phyloP scores from a whole-genome alignment of 64 coral and sea anemone genomes.

The Stichodactyla helianthus region DNA sequence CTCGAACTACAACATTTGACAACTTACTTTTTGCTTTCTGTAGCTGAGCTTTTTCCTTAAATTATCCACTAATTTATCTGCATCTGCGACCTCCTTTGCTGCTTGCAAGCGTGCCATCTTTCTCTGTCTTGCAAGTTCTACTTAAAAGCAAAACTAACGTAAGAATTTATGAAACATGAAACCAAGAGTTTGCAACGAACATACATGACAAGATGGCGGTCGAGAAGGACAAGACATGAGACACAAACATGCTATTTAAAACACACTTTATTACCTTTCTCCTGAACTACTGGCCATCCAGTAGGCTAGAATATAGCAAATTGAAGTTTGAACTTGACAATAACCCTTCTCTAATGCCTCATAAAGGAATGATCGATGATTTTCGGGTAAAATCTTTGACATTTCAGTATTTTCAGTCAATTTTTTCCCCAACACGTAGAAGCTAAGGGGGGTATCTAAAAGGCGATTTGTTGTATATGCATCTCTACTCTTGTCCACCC shows the following conservation, averaged over 20 bases:
- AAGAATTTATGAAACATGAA: background rate
- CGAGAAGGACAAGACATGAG: background rate
- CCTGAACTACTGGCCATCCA: background rate
- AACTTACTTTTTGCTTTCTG: constrained; percentile 54
- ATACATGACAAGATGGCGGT: background rate
- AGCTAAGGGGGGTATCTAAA: background rate
- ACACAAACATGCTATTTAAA: background rate
- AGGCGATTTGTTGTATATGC: background rate
- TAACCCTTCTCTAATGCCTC: background rate
- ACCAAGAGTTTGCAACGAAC: background rate
- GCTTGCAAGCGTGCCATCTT: constrained; percentile 36
- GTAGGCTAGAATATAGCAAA: background rate
- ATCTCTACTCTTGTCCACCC: background rate
- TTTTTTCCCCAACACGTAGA: background rate
- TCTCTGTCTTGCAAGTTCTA: constrained; percentile 7
- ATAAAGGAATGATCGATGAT: background rate
- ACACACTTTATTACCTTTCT: background rate
- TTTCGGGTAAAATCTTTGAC: background rate
- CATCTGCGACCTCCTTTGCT: constrained; percentile 13
- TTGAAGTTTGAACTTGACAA: background rate
- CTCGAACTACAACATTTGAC: constrained; percentile 13
- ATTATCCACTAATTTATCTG: constrained; percentile 39
- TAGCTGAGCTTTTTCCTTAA: constrained; percentile 57
- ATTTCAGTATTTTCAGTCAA: background rate
- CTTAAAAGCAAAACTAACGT: background rate